These are phyloP conservation scores for Halictus ligatus DNA, from an alignment of 2,888 invertebrate genomes.

Conservation along the genomic window DNA sequence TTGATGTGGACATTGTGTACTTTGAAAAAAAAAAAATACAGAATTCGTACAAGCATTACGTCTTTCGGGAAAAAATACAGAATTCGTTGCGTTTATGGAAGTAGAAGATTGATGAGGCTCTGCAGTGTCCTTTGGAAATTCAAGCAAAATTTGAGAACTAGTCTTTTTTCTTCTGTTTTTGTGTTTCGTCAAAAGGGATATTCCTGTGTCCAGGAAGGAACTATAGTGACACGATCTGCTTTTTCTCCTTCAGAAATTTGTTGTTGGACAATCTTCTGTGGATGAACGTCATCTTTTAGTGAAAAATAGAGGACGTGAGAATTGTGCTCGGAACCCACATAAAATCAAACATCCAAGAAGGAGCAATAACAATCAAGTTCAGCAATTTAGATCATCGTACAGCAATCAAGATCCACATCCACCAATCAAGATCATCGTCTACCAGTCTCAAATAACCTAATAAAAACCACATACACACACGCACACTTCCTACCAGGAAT, in stretches of 20 bases:
- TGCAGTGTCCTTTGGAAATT: too few species aligned
- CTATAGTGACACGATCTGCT: background rate
- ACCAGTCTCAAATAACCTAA: background rate
- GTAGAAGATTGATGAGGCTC: too few species aligned
- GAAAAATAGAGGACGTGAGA: too few species aligned
- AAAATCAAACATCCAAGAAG: background rate
- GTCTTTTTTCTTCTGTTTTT: too few species aligned
- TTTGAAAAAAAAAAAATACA: too few species aligned
- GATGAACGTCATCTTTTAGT: background rate
- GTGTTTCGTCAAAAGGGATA: background rate
- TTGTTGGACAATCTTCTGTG: background rate
- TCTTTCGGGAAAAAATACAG: too few species aligned
- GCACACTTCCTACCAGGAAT: background rate
- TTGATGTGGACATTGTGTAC: too few species aligned
- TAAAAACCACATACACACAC: background rate
- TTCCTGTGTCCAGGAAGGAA: background rate
- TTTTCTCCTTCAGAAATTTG: background rate
- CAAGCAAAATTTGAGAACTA: too few species aligned
- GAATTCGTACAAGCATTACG: too few species aligned
- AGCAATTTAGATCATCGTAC: background rate
- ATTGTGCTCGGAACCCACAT: too few species aligned
- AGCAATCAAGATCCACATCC: background rate
- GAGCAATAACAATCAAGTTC: background rate
- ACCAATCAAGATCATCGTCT: background rate
- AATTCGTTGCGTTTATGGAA: too few species aligned